phyloP scores from a whole-genome alignment of 2,113 vertebrate genomes.

The Lagopus muta region DNA sequence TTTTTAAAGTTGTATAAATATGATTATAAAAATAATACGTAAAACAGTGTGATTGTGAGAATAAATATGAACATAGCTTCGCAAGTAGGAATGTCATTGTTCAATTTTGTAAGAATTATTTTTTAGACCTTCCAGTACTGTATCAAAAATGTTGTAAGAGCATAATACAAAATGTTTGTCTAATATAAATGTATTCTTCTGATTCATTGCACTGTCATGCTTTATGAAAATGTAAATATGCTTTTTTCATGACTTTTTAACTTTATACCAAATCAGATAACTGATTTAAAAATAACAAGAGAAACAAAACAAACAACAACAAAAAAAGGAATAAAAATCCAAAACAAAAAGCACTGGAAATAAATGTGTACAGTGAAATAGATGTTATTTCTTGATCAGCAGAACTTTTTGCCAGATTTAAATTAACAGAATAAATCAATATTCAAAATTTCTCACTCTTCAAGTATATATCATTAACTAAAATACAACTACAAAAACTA shows the following conservation, averaged over 20 bases:
- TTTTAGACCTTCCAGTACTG: neutral
- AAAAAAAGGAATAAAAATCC: no score
- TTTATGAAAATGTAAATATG: neutral
- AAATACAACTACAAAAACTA: neutral
- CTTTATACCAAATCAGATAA: neutral
- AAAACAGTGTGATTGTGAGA: neutral
- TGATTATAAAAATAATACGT: neutral
- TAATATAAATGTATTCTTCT: neutral
- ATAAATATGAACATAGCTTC: neutral
- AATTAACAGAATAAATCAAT: neutral
- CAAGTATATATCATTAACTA: neutral
- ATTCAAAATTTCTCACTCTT: neutral
- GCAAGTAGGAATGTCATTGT: neutral
- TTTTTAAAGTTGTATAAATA: neutral
- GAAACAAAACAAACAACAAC: neutral
- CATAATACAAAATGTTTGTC: neutral
- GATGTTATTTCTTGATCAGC: accelerated
- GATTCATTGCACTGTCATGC: neutral
- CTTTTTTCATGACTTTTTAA: neutral
- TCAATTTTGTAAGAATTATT: neutral
- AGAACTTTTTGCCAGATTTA: neutral
- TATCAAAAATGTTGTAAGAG: neutral
- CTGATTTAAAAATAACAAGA: neutral
- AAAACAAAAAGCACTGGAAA: neutral
- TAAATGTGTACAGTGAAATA: neutral